A percentile compares a stretch with the other conserved stretches of the same genome.
These are phyloP conservation scores for Podabrus alpinus DNA, from an alignment of 2,888 invertebrate species.

Conservation along the genomic window DNA sequence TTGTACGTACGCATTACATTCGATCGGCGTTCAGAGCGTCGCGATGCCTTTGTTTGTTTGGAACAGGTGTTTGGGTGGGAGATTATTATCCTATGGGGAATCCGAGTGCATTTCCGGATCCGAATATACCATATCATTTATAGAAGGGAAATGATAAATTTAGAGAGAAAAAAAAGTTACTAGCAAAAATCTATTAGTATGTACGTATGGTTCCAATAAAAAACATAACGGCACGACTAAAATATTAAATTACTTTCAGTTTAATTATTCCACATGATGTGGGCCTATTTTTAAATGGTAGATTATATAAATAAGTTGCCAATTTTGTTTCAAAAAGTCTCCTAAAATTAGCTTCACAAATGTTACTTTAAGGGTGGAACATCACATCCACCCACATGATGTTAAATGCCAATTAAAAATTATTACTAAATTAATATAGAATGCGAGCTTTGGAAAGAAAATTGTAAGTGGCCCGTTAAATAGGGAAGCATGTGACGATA, in stretches of 20 bases:
- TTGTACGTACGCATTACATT: slow-evolving; percentile 31
- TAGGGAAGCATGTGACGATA: slow-evolving; percentile 15
- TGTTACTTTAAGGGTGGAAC: background rate
- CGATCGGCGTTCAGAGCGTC: slow-evolving; percentile 47
- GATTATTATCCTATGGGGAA: slow-evolving; percentile 2
- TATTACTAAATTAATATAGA: background rate
- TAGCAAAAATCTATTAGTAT: no score
- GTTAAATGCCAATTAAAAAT: background rate
- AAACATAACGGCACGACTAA: no score
- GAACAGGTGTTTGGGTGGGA: slow-evolving; percentile 46
- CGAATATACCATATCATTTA: background rate
- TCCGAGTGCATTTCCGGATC: slow-evolving; percentile 18
- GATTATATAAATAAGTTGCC: background rate
- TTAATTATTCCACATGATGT: background rate
- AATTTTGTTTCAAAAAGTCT: background rate
- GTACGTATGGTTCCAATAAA: no score
- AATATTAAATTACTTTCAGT: background rate
- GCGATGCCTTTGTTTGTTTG: slow-evolving; percentile 43
- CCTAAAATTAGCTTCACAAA: background rate
- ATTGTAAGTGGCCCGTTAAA: slow-evolving; percentile 21
- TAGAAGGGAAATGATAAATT: background rate
- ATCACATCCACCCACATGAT: background rate
- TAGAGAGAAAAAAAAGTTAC: no score
- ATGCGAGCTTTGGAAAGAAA: background rate
- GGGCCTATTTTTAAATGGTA: no score